Evolutionary conservation across 2,888 invertebrate genomes (phyloP), one percentile per base, ranked within the genome.

Genomic region (Sinhomidia bicolor): DNA sequence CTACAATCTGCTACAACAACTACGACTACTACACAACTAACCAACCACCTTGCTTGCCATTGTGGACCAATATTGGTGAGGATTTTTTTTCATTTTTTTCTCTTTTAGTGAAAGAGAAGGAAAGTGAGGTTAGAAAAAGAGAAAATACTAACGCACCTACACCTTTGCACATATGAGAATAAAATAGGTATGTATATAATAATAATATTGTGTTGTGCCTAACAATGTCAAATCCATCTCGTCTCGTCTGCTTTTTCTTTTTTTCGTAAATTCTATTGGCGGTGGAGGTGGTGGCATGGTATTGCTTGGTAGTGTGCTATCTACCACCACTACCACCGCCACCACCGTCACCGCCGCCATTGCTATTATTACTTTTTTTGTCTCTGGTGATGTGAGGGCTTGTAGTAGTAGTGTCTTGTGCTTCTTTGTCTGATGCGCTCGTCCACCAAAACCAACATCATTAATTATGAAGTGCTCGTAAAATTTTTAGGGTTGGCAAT

Each of bases 391-490:
- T n/a, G 68, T 12, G 12, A n/a, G n/a, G 47, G 1, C 20, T 79
- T 12, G 26, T n/a, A n/a, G n/a, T n/a, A n/a, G n/a, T n/a, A n/a
- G 26, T 26, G n/a, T 51, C 57, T 88, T 57, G 41, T 54, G 26
- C 41, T 41, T 79, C 1, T 26, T 23, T 17, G 9, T 44, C 54
- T 87, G 60, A 51, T 47, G 32, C 51, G 32, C 54, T 78, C 41
- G 83, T 80, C 74, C 80, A 85, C 83, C 83, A 41, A n/a, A 86
- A 36, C 36, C 60, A 57, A 76, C 71, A 76, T 89, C 91, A 91
- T 91, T 90, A 91, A 91, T 89, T 91, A 91, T 91, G 86, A 88
- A 90, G 60, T 44, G 51, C 81, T 90, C 90, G 88, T 91, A 90
- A 91, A 91, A 90, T 54, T 90, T 91, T 91, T 91, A 90, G 89